A percentile compares a stretch with the other conserved stretches of the same genome.
Evolutionary conservation across 2,888 invertebrate genomes (phyloP).

Genomic region (Agriopis marginaria): DNA sequence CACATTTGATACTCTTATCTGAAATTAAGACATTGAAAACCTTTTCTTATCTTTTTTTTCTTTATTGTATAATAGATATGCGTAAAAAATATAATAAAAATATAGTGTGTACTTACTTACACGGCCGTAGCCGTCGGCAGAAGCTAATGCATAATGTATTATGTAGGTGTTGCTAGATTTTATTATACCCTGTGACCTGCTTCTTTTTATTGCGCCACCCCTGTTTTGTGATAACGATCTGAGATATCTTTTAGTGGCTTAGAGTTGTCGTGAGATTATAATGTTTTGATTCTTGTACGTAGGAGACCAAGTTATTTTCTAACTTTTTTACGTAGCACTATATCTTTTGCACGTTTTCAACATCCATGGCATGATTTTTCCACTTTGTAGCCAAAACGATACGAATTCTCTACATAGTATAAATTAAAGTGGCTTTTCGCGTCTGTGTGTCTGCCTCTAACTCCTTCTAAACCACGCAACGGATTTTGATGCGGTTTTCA

Average conservation of each 20-base stretch:
- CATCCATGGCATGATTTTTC: no score
- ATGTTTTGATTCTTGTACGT: neutral
- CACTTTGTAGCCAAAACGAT: no score
- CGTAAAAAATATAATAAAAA: neutral
- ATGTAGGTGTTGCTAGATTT: conserved; percentile 29
- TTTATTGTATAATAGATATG: no score
- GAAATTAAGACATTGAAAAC: no score
- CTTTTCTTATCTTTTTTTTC: no score
- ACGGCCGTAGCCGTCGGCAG: neutral
- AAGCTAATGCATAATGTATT: conserved; percentile 15
- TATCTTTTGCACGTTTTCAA: no score
- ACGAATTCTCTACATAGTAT: no score
- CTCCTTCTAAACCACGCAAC: no score
- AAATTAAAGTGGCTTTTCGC: no score
- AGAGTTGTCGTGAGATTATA: conserved; percentile 24
- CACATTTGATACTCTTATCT: no score
- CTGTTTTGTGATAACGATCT: conserved; percentile 34
- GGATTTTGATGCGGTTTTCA: no score
- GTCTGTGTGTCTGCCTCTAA: no score
- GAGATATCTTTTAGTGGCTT: conserved; percentile 35
- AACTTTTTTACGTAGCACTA: neutral
- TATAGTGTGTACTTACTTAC: neutral
- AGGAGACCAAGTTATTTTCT: neutral
- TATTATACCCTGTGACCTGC: conserved; percentile 34
- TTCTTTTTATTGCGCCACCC: conserved; percentile 34